These are phyloP conservation scores for Drosophila subquinaria DNA, from an alignment of 2,888 invertebrate species.

Conservation along the genomic window DNA sequence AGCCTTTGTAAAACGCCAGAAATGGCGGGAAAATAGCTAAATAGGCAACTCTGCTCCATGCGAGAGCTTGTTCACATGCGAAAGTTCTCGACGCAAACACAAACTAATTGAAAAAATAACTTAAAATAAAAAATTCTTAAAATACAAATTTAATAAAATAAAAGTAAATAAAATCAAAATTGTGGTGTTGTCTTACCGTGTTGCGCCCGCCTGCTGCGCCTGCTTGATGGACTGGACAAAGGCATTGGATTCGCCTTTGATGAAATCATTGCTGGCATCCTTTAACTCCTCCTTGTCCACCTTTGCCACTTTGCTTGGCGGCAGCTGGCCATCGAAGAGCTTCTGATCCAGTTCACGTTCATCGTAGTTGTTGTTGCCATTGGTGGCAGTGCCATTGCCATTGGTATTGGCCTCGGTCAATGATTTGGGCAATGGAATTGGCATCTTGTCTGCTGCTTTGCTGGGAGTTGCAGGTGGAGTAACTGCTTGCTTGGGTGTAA, in stretches of 20 bases:
- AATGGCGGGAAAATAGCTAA: too few relatives aligned
- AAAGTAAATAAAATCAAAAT: conserved; percentile 17
- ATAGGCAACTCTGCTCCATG: neutral
- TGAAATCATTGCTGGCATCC: conserved; percentile 83
- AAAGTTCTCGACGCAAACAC: conserved; percentile 35
- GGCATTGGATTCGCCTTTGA: conserved; percentile 78
- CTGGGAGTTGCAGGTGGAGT: conserved; percentile 31
- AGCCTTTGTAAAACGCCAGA: too few relatives aligned
- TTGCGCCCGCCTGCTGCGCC: conserved; percentile 64
- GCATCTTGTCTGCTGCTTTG: conserved; percentile 62
- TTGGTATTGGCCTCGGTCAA: conserved; percentile 46
- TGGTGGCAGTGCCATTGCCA: conserved; percentile 47
- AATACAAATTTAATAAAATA: conserved; percentile 30
- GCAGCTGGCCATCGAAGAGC: conserved; percentile 66
- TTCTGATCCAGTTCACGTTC: conserved; percentile 71
- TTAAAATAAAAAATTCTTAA: conserved; percentile 38
- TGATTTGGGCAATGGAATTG: conserved; percentile 65
- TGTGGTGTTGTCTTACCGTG: conserved; percentile 59
- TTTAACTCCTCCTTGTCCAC: conserved; percentile 74
- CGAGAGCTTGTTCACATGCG: conserved; percentile 30
- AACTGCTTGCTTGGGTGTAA: conserved; percentile 29
- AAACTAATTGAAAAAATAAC: conserved; percentile 57
- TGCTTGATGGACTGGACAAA: conserved; percentile 76
- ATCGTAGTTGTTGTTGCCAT: conserved; percentile 47
- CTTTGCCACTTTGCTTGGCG: conserved; percentile 73